Evolutionary conservation across 2,888 invertebrate species (phyloP).

Genomic region (Meteorus cinctellus): DNA sequence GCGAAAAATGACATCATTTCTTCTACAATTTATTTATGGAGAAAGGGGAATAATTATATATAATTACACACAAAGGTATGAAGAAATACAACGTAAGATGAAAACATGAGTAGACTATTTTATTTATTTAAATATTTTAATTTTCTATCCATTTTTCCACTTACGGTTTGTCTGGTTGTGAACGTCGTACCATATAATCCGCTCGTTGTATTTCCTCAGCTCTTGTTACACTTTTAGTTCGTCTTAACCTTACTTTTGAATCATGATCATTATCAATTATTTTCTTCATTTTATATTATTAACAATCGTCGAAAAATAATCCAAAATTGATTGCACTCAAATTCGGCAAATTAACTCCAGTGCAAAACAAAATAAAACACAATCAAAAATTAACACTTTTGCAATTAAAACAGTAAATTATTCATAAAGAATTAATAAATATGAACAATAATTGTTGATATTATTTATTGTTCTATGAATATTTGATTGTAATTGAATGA

Average conservation of each 20-base stretch:
- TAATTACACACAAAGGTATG: no score
- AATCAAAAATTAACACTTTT: no score
- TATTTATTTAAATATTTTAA: neutral
- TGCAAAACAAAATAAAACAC: no score
- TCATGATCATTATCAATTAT: slow-evolving; percentile 70
- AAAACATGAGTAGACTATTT: no score
- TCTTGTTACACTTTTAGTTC: slow-evolving; percentile 89
- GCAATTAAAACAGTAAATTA: no score
- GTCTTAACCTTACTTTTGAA: slow-evolving; percentile 77
- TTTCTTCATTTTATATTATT: slow-evolving; percentile 35
- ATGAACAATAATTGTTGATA: neutral
- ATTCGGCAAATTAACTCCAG: no score
- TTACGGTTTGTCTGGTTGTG: slow-evolving; percentile 92
- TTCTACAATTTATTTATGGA: no score
- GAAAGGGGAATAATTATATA: no score
- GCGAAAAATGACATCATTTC: no score
- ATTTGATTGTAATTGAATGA: neutral
- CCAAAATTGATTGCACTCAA: no score
- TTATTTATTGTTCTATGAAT: neutral
- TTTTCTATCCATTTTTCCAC: slow-evolving; percentile 65
- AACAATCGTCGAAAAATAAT: neutral
- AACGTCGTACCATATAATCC: slow-evolving; percentile 84
- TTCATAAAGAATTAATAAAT: neutral
- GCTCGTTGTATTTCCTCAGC: slow-evolving; percentile 91
- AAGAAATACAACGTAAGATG: no score